phyloP scores from a whole-genome alignment of 2,113 vertebrate genomes.

The Anthoscopus minutus region DNA sequence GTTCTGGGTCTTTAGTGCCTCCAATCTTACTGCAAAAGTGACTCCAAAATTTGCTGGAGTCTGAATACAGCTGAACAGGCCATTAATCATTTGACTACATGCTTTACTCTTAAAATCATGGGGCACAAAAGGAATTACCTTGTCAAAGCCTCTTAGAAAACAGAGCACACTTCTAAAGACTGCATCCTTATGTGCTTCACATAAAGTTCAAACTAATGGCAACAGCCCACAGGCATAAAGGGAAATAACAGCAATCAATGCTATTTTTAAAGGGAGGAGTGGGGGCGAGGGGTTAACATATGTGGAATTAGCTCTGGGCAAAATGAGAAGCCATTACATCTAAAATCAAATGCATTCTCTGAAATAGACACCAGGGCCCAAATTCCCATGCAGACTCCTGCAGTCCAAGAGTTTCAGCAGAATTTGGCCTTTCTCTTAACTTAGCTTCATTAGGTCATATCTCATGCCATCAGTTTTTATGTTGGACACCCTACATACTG shows the following conservation, averaged over 20 bases:
- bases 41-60: not conserved
- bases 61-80: not conserved
- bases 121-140: not conserved
- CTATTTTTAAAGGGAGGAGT: slow-evolving; percentile 64
- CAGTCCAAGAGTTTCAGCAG: slow-evolving; percentile 58
- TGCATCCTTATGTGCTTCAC: not conserved
- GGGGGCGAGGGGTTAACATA: slow-evolving; percentile 59
- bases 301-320: slow-evolving; percentile 66
- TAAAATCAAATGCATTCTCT: slow-evolving; percentile 65
- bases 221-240: slow-evolving; percentile 36
- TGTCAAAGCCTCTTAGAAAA: not conserved
- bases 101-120: not conserved
- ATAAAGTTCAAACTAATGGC: slow-evolving; percentile 36
- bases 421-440: slow-evolving; percentile 56
- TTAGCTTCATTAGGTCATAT: slow-evolving; percentile 54
- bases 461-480: slow-evolving; percentile 35
- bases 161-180: not conserved
- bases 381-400: slow-evolving; percentile 47
- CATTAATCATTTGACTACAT: not conserved
- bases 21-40: slow-evolving; percentile 3
- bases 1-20: slow-evolving; percentile 11
- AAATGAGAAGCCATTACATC: slow-evolving; percentile 60
- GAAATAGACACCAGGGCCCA: slow-evolving; percentile 47
- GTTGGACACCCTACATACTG: not conserved
- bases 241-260: slow-evolving; percentile 56